Base-by-base conservation (phyloP, 2,113 vertebrate species). In the Saccopteryx bilineata region DNA sequence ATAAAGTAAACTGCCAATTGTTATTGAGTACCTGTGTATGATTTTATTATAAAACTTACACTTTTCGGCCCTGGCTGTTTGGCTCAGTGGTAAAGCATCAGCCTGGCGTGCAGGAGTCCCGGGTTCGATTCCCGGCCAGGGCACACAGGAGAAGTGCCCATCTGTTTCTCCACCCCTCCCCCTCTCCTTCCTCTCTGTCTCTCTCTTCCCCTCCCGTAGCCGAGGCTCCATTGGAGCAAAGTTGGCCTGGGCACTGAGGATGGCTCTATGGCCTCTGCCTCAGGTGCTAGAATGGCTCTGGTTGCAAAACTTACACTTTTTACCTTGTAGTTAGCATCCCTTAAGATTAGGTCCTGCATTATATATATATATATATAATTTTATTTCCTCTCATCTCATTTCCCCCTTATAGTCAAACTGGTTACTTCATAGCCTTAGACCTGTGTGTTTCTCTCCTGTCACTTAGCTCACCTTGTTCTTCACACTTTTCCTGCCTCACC, bases 1-100 rank as follows among this genome's bases (percentile, higher is more conserved):
- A 61, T 75, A 52, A 33, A 15, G 54, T 75, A 89, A 65, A 39
- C 12, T 72, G 33, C 76, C 24, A 26, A 0, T 87, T 50, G 74
- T 86, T 90, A 56, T 75, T 52, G 26, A 90, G 63, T 90, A 65
- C 17, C 14, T 83, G 1, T 93, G 21, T 92, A 14, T 90, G 79
- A 69, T 92, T 72, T 86, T 79, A 68, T 79, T 86, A 39, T 3
- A 69, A 90, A 82, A 78, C 31, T 54, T 69, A 52, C 39, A 39
- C 39, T 39, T 39, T 39, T 39, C 39, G 39, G 39, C 39, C 39
- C 39, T 39, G 39, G 39, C 39, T 3, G 3, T 39, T 39, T 39
- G 39, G 39, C 39, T 39, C 39, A 39, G 39, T 39, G 39, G 39
- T 39, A 39, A 3, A 39, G 39, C 39, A 3, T 39, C 39, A 39